Conservation (phyloP, 2,888 invertebrate species). For the Hecatera dysodea region DNA sequence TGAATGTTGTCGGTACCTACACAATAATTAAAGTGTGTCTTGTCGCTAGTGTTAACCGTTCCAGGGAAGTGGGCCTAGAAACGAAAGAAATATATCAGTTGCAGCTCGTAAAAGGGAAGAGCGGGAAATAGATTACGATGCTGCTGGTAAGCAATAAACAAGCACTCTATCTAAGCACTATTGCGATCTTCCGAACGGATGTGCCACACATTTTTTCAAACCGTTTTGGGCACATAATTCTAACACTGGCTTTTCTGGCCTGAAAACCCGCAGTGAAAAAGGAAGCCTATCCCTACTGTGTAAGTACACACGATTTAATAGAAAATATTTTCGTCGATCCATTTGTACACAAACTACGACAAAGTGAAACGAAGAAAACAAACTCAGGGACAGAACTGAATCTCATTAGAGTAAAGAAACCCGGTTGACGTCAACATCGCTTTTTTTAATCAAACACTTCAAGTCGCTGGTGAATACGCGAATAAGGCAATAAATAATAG, state of each 20-base stretch:
- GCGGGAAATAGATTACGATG: constrained; percentile 34
- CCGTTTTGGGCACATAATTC: constrained; percentile 9
- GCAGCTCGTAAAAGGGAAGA: constrained; percentile 47
- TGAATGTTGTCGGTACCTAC: too few species aligned
- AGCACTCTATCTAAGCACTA: constrained; percentile 40
- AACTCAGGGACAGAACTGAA: constrained; percentile 51
- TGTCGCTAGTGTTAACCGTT: constrained; percentile 19
- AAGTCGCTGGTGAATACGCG: constrained; percentile 17
- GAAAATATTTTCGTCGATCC: constrained; percentile 29
- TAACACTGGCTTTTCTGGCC: neutral
- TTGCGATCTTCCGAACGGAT: constrained; percentile 8
- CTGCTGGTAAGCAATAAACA: constrained; percentile 39
- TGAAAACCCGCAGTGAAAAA: neutral
- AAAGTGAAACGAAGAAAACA: constrained; percentile 44
- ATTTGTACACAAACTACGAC: constrained; percentile 43
- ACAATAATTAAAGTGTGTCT: constrained; percentile 6
- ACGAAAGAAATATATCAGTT: constrained; percentile 27
- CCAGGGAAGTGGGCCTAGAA: constrained; percentile 7
- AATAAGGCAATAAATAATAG: constrained; percentile 44
- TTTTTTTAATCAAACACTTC: constrained; percentile 53
- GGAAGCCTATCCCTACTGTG: neutral
- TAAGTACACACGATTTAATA: constrained; percentile 18
- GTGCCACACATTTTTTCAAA: constrained; percentile 1
- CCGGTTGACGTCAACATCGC: constrained; percentile 35
- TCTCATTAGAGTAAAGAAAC: constrained; percentile 49